A percentile compares a stretch with the other conserved stretches of the same genome.
Evolutionary conservation across 2,797 vertebrate species (phyloP).

Genomic region (Hoplostethus mediterraneus): DNA sequence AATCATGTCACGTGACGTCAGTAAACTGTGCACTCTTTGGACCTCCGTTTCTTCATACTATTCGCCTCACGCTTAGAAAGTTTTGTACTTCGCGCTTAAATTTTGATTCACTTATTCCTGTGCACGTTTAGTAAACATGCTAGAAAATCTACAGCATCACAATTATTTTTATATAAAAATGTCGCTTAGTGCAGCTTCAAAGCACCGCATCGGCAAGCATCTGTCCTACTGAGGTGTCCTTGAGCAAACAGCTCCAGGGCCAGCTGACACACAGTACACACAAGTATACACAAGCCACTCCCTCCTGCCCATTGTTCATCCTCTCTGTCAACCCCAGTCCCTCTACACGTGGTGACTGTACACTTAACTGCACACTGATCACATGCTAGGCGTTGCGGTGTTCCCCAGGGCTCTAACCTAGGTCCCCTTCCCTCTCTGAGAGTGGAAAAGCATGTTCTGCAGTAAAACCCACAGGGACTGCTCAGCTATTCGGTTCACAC

Average conservation of each 20-base stretch:
- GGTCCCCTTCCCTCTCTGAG: conserved; percentile 6
- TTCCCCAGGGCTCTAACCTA: conserved; percentile 26
- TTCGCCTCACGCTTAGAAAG: no score
- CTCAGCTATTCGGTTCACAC: conserved; percentile 26
- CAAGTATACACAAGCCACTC: not conserved
- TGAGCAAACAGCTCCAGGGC: no score
- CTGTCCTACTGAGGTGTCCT: no score
- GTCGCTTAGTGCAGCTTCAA: no score
- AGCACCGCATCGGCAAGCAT: no score
- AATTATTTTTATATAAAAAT: not conserved
- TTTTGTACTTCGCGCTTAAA: no score
- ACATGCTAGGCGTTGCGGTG: conserved; percentile 1
- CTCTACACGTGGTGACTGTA: not conserved
- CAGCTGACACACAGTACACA: not conserved
- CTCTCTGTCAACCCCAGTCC: not conserved
- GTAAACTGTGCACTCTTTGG: not conserved
- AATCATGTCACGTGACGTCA: no score
- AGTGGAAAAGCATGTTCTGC: conserved; percentile 37
- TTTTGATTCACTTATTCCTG: no score
- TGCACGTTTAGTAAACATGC: no score
- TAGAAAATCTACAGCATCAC: not conserved
- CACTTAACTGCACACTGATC: not conserved
- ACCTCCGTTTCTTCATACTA: not conserved
- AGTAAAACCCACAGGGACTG: conserved; percentile 1
- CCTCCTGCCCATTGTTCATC: not conserved